phyloP scores from a whole-genome alignment of 2,888 invertebrate genomes.

The Mythimna impura region DNA sequence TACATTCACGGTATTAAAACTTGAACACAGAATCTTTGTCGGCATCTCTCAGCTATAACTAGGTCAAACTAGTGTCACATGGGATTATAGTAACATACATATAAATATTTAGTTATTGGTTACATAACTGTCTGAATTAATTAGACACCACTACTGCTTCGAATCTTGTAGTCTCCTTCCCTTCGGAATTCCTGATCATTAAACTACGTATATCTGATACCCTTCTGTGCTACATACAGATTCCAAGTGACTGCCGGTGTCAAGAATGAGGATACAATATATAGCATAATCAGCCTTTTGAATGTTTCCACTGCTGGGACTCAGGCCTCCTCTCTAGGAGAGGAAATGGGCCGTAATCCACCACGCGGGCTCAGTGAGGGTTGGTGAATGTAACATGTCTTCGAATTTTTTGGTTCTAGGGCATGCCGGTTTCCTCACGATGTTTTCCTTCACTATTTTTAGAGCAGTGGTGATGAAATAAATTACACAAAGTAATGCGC shows the following conservation, averaged over 20 bases:
- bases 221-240: not conserved
- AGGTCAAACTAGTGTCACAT: conserved; percentile 35
- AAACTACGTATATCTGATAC: not conserved
- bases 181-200: conserved; percentile 9
- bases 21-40: conserved; percentile 20
- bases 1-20: conserved; percentile 23
- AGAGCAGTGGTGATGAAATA: no score
- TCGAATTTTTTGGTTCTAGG: no score
- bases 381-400: no score
- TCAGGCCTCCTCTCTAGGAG: no score
- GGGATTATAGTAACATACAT: conserved; percentile 26
- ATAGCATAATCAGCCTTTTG: no score
- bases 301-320: no score
- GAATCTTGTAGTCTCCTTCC: conserved; percentile 9
- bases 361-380: no score
- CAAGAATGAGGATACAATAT: not conserved
- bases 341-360: no score
- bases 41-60: conserved; percentile 23
- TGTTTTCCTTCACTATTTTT: no score
- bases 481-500: no score
- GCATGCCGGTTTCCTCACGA: no score
- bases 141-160: not conserved
- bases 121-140: conserved; percentile 28
- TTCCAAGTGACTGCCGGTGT: not conserved
- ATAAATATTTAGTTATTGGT: conserved; percentile 37